Base-by-base conservation (phyloP, 1,140 invertebrate genomes). In the Proctacanthus coquilletti region DNA sequence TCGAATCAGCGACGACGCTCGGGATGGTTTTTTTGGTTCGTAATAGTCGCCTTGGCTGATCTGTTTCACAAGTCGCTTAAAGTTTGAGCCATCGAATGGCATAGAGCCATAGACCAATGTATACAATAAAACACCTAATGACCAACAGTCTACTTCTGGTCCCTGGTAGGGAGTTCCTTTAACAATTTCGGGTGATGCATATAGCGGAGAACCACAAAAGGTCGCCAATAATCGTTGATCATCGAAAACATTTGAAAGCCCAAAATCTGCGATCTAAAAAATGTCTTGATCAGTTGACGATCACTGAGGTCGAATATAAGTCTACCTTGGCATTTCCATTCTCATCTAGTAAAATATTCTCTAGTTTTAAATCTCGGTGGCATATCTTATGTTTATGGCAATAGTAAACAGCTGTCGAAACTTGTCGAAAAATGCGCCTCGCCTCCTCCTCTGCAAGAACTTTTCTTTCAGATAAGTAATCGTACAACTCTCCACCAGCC, bases 31-130 rank as follows among this genome's bases (percentile, higher is more conserved):
- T 47, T 89, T 84, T 10, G 94, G 94, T 63, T 98, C 92, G 54
- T 88, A 96, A 63, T 97, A 98, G 62, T 94, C 88, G 3, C 92
- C 92, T 53, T 84, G 78, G 40, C 91, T 93, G 51, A 99, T 98
- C 65, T 98, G 93, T 62, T 86, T 85, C 34, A 97, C 89, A 47
- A 98, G 73, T 50, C 85, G 73, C 58, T 94, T 94, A 58, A 98
- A 98, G 66, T 98, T 96, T 39, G 88, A 91, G 35, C 94, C 94
- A 66, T 98, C 94, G 61, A 98, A 99, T 18, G 95, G 95, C 95
- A 99, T 98, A 44, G 93, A 89, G 49, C 95, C 94, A 62, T 98
- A 98, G 32, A 98, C 93, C 51, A 99, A 66, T 18, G 95, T 98
- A 53, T 98, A 98, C 1, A 99, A 65, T 14, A 98, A 69, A 25